Evolutionary conservation across 2,113 vertebrate species (phyloP), one percentile per base, ranked within the genome.

Genomic region (Aphyosemion australe): DNA sequence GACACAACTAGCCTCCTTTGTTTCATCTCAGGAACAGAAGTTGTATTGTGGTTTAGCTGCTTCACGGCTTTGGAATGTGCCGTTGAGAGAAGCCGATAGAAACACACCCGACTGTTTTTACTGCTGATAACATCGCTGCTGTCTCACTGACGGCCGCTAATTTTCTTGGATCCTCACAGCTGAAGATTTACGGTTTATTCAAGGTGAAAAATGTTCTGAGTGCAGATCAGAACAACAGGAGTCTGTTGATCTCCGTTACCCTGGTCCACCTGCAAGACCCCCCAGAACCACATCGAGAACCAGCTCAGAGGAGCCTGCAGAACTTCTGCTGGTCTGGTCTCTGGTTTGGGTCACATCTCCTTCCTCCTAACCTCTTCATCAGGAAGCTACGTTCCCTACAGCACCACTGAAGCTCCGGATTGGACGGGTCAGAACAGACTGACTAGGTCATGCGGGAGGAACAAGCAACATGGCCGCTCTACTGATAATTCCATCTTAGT

Each of bases 1-100:
- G 81, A 84, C 66, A 74, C 74, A 76, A 95, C 93, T 93, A 93
- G 92, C 84, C 88, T 58, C 87, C 88, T 94, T 87, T 95, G 94
- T 97, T 91, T 87, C 73, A 79, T 79, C 60, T 65, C 56, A 37
- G 69, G 86, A 91, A 94, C 67, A 93, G 92, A 84, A 92, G 88
- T 92, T 91, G 84, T 80, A 76, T 76, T 93, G 91, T 90, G 90
- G 81, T 90, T 90, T 80, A 65, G 76, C 67, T 87, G 84, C 87
- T 92, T 89, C 72, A 78, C 61, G 74, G 68, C 47, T 18, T 75
- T 75, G 90, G 87, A 92, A 93, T 90, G 90, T 64, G 58, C 84
- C 86, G 81, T 74, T 82, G 89, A 91, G 90, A 91, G 81, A 89
- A 78, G 73, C 85, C 76, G 86, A 80, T 78, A 88, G 85, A 89